Evolutionary conservation across 2,113 vertebrate species (phyloP).

Genomic region (Pedionomus torquatus): DNA sequence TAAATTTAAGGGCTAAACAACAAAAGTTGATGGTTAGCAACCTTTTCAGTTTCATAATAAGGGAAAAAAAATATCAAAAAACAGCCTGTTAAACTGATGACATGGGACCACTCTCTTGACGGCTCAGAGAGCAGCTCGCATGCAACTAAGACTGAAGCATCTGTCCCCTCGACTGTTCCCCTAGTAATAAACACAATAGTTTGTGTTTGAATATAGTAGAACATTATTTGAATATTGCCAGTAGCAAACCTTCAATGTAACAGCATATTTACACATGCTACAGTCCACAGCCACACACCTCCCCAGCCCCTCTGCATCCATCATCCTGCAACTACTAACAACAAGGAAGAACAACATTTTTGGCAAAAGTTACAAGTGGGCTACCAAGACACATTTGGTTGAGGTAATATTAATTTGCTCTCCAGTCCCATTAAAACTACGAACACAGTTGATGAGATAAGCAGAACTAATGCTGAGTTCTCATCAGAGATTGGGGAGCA

Average conservation of each 20-base stretch:
- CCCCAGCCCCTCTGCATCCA: not conserved
- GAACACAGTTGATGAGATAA: not conserved
- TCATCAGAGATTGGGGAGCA: not conserved
- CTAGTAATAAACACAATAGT: not conserved
- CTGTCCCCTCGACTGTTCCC: not conserved
- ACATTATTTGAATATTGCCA: not conserved
- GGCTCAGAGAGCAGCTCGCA: not conserved
- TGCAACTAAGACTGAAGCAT: not conserved
- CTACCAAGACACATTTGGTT: not conserved
- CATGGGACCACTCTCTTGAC: not conserved
- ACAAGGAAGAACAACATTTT: not conserved
- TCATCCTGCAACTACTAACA: not conserved
- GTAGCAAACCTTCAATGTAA: not conserved
- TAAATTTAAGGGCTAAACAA: not conserved
- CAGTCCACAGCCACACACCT: not conserved
- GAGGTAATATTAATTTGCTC: not conserved
- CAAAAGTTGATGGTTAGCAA: not conserved
- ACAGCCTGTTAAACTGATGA: not conserved
- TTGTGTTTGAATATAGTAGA: not conserved
- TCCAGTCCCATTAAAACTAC: not conserved
- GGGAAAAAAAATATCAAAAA: not conserved
- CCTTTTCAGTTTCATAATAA: not conserved
- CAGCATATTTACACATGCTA: not conserved
- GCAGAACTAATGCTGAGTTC: not conserved
- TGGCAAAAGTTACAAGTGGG: not conserved